Evolutionary conservation across 2,888 invertebrate genomes (phyloP).

Genomic region (Drosophila neonasuta): DNA sequence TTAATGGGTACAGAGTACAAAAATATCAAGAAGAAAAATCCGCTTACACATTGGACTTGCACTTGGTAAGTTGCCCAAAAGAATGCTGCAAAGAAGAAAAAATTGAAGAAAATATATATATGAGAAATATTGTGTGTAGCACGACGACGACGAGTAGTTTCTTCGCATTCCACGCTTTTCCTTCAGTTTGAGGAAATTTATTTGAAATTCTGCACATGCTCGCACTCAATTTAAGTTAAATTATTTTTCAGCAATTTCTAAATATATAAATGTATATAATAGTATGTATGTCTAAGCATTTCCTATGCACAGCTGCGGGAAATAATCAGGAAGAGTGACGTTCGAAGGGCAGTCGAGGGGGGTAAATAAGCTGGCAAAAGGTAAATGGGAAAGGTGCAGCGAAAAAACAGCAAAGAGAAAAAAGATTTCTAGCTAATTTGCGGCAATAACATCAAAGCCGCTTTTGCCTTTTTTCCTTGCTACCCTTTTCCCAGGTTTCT

Average conservation of each 20-base stretch:
- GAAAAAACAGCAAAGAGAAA: constrained; percentile 56
- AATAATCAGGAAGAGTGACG: constrained; percentile 31
- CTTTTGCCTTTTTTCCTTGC: constrained; percentile 44
- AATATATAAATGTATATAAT: constrained; percentile 10
- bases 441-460: constrained; percentile 76
- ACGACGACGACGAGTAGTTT: constrained; percentile 2
- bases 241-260: constrained; percentile 66
- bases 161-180: constrained; percentile 1
- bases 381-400: constrained; percentile 45
- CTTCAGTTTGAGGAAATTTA: constrained; percentile 39
- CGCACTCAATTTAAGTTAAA: constrained; percentile 73
- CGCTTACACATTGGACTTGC: constrained; percentile 60
- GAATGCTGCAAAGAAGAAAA: constrained; percentile 14
- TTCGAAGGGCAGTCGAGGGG: background rate
- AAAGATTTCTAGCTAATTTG: constrained; percentile 76
- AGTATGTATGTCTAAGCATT: constrained; percentile 5
- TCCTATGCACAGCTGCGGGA: constrained; percentile 42
- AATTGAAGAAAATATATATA: constrained; percentile 28
- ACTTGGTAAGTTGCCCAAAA: constrained; percentile 51
- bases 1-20: constrained; percentile 14
- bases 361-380: constrained; percentile 52
- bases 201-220: constrained; percentile 72
- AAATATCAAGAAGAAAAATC: constrained; percentile 41
- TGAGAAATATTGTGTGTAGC: constrained; percentile 12
- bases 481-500: constrained; percentile 40